These are phyloP conservation scores for Dioctria linearis DNA, from an alignment of 2,888 invertebrate genomes.

Conservation along the genomic window DNA sequence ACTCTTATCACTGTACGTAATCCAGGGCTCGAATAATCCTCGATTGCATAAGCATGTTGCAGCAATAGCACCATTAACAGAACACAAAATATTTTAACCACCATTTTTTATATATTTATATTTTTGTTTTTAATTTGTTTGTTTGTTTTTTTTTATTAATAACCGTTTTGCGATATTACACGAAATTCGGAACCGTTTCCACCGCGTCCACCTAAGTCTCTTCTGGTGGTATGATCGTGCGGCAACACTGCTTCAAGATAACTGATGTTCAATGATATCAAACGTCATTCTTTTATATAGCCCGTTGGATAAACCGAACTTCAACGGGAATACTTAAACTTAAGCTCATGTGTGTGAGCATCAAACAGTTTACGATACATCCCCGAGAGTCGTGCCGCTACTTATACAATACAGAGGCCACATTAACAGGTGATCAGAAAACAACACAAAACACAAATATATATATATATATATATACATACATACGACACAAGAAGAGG, in stretches of 20 bases:
- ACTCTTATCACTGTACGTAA: conserved; percentile 79
- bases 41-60: conserved; percentile 54
- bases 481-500: background rate
- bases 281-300: conserved; percentile 70
- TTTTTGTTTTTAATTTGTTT: too few relatives aligned
- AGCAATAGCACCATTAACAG: conserved; percentile 62
- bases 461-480: too few relatives aligned
- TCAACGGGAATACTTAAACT: conserved; percentile 50
- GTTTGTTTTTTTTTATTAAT: background rate
- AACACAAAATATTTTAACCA: conserved; percentile 64
- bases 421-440: conserved; percentile 36
- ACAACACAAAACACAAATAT: background rate
- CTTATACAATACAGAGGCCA: background rate
- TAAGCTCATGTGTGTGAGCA: conserved; percentile 40
- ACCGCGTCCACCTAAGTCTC: conserved; percentile 29
- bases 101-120: conserved; percentile 19
- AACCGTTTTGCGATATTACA: conserved; percentile 54
- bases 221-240: conserved; percentile 23
- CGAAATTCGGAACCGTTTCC: conserved; percentile 68
- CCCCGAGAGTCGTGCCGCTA: background rate
- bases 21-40: conserved; percentile 73
- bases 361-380: background rate
- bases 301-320: conserved; percentile 51
- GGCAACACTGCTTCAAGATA: conserved; percentile 69
- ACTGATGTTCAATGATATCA: conserved; percentile 72